Percentiles rank a stretch among this genome's conserved stretches.
phyloP scores from a whole-genome alignment of 1,140 invertebrate species.

The Caenorhabditis remanei region DNA sequence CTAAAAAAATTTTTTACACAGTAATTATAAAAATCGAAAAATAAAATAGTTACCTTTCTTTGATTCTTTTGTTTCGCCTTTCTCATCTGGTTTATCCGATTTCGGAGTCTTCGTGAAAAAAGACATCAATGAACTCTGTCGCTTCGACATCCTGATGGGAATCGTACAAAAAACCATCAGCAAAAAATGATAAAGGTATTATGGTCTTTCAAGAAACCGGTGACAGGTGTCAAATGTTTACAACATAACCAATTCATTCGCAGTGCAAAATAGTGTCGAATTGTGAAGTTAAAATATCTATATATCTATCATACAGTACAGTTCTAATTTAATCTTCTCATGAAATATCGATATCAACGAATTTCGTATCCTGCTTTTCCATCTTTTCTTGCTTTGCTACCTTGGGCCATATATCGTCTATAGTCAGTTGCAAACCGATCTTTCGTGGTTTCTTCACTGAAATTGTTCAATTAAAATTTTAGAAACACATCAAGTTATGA shows the following conservation, averaged over 20 bases:
- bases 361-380: constrained; percentile 18
- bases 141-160: constrained; percentile 33
- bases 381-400: not conserved
- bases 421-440: constrained; percentile 4
- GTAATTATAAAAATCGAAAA: not conserved
- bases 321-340: not conserved
- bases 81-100: not conserved
- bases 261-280: not conserved
- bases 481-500: not conserved
- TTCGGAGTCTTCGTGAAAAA: constrained; percentile 46
- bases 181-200: not conserved
- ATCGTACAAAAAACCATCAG: not conserved
- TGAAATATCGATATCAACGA: not conserved
- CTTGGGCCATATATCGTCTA: not conserved
- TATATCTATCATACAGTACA: not conserved
- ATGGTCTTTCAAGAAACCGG: constrained; percentile 20
- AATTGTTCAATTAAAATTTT: not conserved
- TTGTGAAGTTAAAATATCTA: not conserved
- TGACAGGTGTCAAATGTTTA: not conserved
- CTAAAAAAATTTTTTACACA: not conserved
- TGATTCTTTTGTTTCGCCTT: not conserved
- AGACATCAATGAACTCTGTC: constrained; percentile 33
- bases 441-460: not conserved
- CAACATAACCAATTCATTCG: not conserved
- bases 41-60: not conserved